These are phyloP conservation scores for Heliconius eleuchia DNA, from an alignment of 1,140 invertebrate species.

Conservation along the genomic window DNA sequence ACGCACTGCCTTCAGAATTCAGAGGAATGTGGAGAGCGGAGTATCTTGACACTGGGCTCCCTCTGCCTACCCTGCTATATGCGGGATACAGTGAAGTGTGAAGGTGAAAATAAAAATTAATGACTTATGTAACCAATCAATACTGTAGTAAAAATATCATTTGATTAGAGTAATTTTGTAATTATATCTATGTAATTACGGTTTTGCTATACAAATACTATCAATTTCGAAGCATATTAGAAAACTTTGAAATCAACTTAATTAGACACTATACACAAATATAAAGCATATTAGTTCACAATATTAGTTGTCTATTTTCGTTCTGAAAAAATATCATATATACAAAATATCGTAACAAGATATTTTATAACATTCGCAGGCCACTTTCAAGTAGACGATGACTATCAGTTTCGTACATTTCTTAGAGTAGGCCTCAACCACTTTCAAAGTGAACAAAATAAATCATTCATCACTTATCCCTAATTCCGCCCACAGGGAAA, in stretches of 20 bases:
- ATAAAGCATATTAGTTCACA: too few relatives aligned
- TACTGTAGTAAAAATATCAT: not conserved
- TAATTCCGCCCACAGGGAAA: conserved; percentile 55
- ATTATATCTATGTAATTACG: not conserved
- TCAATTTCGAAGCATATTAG: not conserved
- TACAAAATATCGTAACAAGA: not conserved
- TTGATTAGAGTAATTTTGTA: not conserved
- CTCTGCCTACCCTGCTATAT: too few relatives aligned
- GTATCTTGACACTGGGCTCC: too few relatives aligned
- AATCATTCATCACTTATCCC: conserved; percentile 59
- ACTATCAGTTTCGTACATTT: conserved; percentile 17
- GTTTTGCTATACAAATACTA: not conserved
- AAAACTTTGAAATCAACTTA: not conserved
- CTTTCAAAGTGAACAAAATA: conserved; percentile 46
- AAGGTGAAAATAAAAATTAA: too few relatives aligned
- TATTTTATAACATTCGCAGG: not conserved
- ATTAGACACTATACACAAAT: not conserved
- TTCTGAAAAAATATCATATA: not conserved
- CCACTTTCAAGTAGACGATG: conserved; percentile 4
- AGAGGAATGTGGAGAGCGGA: too few relatives aligned
- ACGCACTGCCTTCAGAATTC: too few relatives aligned
- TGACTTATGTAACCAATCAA: not conserved
- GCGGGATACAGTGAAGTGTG: too few relatives aligned
- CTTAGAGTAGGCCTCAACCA: conserved; percentile 21
- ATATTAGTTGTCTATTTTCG: not conserved